Conservation (phyloP, 2,113 vertebrate species). For the Carollia perspicillata region DNA sequence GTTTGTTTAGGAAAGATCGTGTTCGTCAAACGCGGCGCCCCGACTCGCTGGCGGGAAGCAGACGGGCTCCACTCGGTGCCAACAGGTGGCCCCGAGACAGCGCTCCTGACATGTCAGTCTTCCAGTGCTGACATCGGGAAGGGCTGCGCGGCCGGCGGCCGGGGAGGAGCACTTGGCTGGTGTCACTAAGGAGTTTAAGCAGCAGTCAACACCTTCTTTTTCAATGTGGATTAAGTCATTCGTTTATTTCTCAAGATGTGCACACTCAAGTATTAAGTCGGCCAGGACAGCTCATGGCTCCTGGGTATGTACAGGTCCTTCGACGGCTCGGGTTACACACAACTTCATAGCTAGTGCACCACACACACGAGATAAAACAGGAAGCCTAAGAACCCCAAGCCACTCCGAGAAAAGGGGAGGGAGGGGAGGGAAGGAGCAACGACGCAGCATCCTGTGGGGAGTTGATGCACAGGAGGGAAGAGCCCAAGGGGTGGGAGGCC, state of each 20-base stretch:
- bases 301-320: constrained; percentile 76
- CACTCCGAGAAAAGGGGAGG: constrained; percentile 67
- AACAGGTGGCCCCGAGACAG: background rate
- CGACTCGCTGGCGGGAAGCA: background rate
- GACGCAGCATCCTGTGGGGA: constrained; percentile 66
- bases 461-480: constrained; percentile 60
- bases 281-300: constrained; percentile 70
- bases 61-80: background rate
- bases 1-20: background rate
- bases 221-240: constrained; percentile 77
- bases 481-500: constrained; percentile 69
- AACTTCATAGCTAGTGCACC: constrained; percentile 78
- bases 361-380: constrained; percentile 79
- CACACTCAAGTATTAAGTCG: constrained; percentile 78
- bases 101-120: background rate
- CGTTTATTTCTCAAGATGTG: constrained; percentile 81
- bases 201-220: constrained; percentile 60
- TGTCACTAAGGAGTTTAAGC: background rate
- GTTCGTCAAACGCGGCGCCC: background rate
- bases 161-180: background rate
- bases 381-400: constrained; percentile 78
- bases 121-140: background rate
- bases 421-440: background rate
- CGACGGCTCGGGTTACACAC: constrained; percentile 69
- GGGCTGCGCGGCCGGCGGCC: background rate